A percentile compares a stretch with the other conserved stretches of the same genome.
phyloP scores from a whole-genome alignment of 2,888 invertebrate genomes.

The Gastracanthus pulcherrimus region DNA sequence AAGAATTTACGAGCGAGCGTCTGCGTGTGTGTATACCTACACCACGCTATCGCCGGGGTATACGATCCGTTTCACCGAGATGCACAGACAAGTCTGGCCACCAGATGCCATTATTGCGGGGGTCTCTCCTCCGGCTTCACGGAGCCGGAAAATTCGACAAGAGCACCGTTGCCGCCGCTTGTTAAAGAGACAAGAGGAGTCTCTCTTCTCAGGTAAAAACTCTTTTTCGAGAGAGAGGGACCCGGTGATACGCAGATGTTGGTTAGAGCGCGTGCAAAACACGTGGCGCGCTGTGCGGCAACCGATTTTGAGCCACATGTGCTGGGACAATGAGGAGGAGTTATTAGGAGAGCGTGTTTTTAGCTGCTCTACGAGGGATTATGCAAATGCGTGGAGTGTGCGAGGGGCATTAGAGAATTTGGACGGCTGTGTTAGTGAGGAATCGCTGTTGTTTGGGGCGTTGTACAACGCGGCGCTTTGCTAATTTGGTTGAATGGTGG shows the following conservation, averaged over 20 bases:
- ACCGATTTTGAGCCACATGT: neutral
- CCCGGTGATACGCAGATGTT: slow-evolving; percentile 24
- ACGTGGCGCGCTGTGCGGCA: neutral
- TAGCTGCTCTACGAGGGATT: too few species aligned
- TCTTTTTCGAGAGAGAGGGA: neutral
- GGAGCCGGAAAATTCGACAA: too few species aligned
- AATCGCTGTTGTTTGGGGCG: neutral
- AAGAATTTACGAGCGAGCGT: slow-evolving; percentile 13
- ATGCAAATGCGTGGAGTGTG: neutral
- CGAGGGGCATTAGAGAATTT: neutral
- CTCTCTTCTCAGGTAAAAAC: slow-evolving; percentile 26
- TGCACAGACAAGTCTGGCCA: slow-evolving; percentile 16
- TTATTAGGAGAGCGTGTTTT: too few species aligned
- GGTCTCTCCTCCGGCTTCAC: too few species aligned
- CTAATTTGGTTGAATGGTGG: too few species aligned
- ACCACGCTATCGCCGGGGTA: neutral
- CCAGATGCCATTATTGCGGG: slow-evolving; percentile 40
- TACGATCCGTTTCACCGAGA: too few species aligned
- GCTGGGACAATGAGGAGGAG: too few species aligned
- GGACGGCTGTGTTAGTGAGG: neutral
- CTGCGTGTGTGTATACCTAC: too few species aligned
- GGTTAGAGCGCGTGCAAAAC: neutral
- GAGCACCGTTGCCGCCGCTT: too few species aligned
- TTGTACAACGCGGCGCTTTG: too few species aligned
- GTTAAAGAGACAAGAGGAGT: too few species aligned